phyloP scores from a whole-genome alignment of 1,140 invertebrate genomes.

The Trachymyrmex septentrionalis region DNA sequence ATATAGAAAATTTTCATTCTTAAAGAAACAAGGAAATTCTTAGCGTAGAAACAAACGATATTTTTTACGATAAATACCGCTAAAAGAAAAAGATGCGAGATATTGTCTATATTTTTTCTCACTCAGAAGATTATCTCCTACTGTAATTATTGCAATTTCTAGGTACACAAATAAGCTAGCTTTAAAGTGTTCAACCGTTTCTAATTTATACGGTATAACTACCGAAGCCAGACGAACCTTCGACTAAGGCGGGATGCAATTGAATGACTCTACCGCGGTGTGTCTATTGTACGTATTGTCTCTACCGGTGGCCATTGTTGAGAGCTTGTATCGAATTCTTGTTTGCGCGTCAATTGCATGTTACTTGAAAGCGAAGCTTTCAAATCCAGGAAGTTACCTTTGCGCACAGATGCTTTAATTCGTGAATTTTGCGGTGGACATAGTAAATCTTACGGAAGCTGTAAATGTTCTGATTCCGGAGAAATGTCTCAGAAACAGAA shows the following conservation, averaged over 20 bases:
- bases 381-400: not conserved
- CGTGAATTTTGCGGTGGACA: not conserved
- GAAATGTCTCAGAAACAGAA: not conserved
- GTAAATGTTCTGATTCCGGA: constrained; percentile 20
- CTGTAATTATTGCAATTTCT: not conserved
- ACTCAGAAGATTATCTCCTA: not conserved
- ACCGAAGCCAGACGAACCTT: constrained; percentile 30
- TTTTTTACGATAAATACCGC: not conserved
- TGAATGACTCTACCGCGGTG: not conserved
- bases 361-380: constrained; percentile 4
- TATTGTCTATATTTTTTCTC: not conserved
- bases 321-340: constrained; percentile 42
- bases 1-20: not conserved
- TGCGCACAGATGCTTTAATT: constrained; percentile 19
- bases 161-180: not conserved
- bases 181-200: not conserved
- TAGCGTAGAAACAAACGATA: not conserved
- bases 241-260: constrained; percentile 22
- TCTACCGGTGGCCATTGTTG: constrained; percentile 23
- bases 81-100: not conserved
- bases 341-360: constrained; percentile 35
- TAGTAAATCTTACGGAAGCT: constrained; percentile 10
- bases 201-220: constrained; percentile 12
- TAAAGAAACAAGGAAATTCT: not conserved
- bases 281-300: constrained; percentile 54